Evolutionary conservation across 1,140 invertebrate genomes (phyloP), one percentile per base, ranked within the genome.

Genomic region (Drosophila pallidifrons): DNA sequence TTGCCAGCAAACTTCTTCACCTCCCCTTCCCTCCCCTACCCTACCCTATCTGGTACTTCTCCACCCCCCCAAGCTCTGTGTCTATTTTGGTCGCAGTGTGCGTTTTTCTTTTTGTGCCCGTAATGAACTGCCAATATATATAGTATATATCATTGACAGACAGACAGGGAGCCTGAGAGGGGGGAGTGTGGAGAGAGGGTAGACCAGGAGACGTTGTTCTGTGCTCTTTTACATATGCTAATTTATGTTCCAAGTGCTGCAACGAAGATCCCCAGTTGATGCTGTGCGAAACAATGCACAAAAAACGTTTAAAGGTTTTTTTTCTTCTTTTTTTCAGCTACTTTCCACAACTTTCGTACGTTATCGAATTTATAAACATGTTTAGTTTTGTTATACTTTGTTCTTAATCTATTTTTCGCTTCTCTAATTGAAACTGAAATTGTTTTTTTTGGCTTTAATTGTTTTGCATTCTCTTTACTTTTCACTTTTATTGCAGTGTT

Each of bases 51-150:
- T 13, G 6, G 5, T 46, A 30, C 41, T 20, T 25, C 20, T 25
- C 20, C 59, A 25, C 20, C 52, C 15, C 13, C 35, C 13, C 6
- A 47, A 25, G 20, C 43, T 32, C 16, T 67, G 46, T 73, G 46
- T 73, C 70, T 73, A 52, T 73, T 72, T 58, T 35, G 15, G 54
- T 45, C 16, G 5, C 32, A 25, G 10, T 54, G 41, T 63, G 43
- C 63, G 51, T 64, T 59, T 35, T 47, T 20, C 16, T 30, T 52
- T 28, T 28, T 28, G 20, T 46, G 13, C 11, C 35, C 38, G 47
- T 74, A 74, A 74, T 68, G 71, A 68, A 61, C 71, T 61, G 71
- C 30, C 71, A 68, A 74, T 74, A 74, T 38, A 72, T 46, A 61
- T 35, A 15, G 20, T 59, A 59, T 60, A 60, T 46, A 30, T 61